Conservation (phyloP, 2,113 vertebrate genomes). For the Mugil cephalus region DNA sequence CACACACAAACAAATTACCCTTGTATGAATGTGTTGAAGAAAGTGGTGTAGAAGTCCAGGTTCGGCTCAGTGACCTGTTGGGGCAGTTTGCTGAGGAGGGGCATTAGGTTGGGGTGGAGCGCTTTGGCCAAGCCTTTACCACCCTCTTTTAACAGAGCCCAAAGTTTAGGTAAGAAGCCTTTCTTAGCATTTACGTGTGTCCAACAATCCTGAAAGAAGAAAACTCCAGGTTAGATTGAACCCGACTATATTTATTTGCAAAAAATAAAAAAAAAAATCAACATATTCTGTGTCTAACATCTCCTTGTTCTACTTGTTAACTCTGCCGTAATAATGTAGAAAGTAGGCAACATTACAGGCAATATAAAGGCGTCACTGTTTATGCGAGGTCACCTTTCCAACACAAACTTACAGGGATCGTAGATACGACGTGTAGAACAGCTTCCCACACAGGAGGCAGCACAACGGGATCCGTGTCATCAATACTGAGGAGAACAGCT, state of each 20-base stretch:
- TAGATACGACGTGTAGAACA: constrained; percentile 88
- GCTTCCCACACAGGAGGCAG: constrained; percentile 95
- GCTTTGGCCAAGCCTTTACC: constrained; percentile 91
- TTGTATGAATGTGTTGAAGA: constrained; percentile 88
- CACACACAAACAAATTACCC: constrained; percentile 83
- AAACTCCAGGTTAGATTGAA: not conserved
- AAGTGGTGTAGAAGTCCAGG: constrained; percentile 89
- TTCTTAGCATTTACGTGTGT: constrained; percentile 92
- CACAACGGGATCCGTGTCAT: constrained; percentile 93
- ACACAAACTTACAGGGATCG: constrained; percentile 85
- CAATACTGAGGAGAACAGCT: constrained; percentile 91
- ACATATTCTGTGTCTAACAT: not conserved
- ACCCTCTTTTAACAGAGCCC: constrained; percentile 89
- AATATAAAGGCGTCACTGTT: not conserved
- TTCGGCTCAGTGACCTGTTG: constrained; percentile 84
- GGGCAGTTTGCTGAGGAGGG: constrained; percentile 93
- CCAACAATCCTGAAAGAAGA: constrained; percentile 91
- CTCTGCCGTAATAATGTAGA: not conserved
- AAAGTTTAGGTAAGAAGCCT: constrained; percentile 94
- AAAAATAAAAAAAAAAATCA: not conserved
- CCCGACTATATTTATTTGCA: too few relatives aligned
- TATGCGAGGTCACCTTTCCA: not conserved
- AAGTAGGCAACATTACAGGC: not conserved
- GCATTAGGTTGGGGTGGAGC: constrained; percentile 93
- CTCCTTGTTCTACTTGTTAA: not conserved